Evolutionary conservation across 2,888 invertebrate genomes (phyloP), one percentile per base, ranked within the genome.

Genomic region (Spilarctia lutea): DNA sequence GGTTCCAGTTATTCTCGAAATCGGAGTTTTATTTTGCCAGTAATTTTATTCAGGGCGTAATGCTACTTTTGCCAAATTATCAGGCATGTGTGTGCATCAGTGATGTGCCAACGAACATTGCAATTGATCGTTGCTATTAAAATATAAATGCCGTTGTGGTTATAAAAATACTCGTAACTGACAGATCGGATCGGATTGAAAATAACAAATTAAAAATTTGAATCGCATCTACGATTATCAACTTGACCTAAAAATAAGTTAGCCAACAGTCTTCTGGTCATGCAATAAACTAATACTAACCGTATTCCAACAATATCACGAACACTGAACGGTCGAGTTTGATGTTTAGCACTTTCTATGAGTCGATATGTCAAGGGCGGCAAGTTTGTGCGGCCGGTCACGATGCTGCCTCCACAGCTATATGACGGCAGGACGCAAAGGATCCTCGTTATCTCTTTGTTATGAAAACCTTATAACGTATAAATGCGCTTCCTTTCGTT

Each of bases 311-410:
- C 85, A 82, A 83, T 85, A 81, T 84, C 74, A 78, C 72, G 68
- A 75, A 73, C 65, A 79, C 82, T 75, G 78, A 86, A 72, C 72
- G 68, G 74, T 85, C 83, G 84, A 84, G 81, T 87, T 87, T 84
- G 89, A 89, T 88, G 87, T 75, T 89, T 89, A 87, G 88, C 87
- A 93, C 94, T 94, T 94, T 94, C 94, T 93, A 94, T 85, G 83
- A 86, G 85, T 86, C 88, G 90, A 92, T 94, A 93, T 94, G 94
- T 94, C 95, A 95, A 95, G 95, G 95, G 89, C 93, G 89, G 82
- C 92, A 76, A 81, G 90, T 88, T 78, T 74, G 82, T 52, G 71
- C 70, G 68, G 33, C 76, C 88, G 83, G 90, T 90, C 93, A 91
- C 90, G 92, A 88, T 85, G 85, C 85, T 75, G 72, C 79, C 81